phyloP scores from a whole-genome alignment of 2,888 invertebrate genomes.

The Drosophila glabriapex region DNA sequence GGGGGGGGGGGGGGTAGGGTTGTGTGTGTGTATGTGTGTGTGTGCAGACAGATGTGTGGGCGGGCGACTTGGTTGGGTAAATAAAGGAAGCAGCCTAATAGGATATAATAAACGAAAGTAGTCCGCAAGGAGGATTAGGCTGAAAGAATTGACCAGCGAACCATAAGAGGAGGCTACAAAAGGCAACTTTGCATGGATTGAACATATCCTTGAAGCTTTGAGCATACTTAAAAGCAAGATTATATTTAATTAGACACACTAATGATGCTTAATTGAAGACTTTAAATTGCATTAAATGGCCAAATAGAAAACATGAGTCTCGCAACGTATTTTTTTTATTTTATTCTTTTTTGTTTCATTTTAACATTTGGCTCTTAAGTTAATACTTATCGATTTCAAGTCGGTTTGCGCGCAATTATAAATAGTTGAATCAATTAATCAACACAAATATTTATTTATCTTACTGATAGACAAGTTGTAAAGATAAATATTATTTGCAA shows the following conservation, averaged over 20 bases:
- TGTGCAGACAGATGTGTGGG: conserved; percentile 7
- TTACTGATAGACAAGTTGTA: not conserved
- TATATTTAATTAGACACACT: conserved; percentile 12
- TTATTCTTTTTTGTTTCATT: not conserved
- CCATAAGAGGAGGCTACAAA: conserved; percentile 38
- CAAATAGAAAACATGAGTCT: not conserved
- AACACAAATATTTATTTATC: not conserved
- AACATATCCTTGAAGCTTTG: not conserved
- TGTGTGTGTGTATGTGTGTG: not conserved
- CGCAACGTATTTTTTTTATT: not conserved
- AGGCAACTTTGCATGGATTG: not conserved
- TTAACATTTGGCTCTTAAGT: not conserved
- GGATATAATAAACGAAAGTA: conserved; percentile 42
- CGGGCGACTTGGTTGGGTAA: not conserved
- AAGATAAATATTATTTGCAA: not conserved
- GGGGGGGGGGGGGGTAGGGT: not conserved
- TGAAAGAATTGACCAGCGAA: conserved; percentile 45
- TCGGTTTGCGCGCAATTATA: not conserved
- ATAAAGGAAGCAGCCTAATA: conserved; percentile 45
- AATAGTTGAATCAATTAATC: not conserved
- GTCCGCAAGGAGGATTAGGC: conserved; percentile 29
- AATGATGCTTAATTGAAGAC: conserved; percentile 4
- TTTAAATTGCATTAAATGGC: not conserved
- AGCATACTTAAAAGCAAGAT: not conserved
- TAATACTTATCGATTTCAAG: not conserved